These are phyloP conservation scores for Perizoma affinitatum DNA, from an alignment of 2,888 invertebrate species.

Conservation along the genomic window DNA sequence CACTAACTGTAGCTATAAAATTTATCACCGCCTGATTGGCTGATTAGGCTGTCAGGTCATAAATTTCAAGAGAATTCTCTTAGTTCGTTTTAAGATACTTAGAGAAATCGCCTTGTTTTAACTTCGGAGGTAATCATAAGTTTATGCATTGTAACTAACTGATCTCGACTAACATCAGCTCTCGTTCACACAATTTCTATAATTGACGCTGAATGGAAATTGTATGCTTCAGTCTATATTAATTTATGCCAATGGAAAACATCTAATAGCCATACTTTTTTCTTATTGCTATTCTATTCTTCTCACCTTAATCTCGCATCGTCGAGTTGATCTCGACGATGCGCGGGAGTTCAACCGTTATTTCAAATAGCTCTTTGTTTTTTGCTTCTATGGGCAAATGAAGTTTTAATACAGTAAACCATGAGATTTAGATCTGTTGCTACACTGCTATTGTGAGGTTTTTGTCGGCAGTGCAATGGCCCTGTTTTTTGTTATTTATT, in stretches of 20 bases:
- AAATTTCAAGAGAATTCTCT: constrained; percentile 9
- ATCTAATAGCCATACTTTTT: too few species aligned
- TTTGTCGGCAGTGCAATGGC: constrained; percentile 7
- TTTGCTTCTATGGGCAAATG: constrained; percentile 23
- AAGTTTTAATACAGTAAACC: constrained; percentile 7
- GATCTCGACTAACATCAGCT: too few species aligned
- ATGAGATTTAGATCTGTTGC: constrained; percentile 13
- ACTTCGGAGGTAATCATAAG: not conserved
- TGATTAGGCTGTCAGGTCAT: constrained; percentile 9
- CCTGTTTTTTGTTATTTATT: constrained; percentile 1
- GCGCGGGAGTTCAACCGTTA: constrained; percentile 30
- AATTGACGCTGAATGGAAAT: too few species aligned
- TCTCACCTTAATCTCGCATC: constrained; percentile 21
- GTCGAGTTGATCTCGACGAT: constrained; percentile 21
- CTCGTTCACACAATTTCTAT: too few species aligned
- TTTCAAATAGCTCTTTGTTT: constrained; percentile 21
- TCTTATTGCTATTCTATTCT: not conserved
- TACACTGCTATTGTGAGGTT: constrained; percentile 14
- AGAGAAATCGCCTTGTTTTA: constrained; percentile 1
- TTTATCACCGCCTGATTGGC: constrained; percentile 11
- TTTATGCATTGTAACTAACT: too few species aligned
- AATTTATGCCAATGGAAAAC: too few species aligned
- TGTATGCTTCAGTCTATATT: too few species aligned
- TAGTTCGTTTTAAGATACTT: constrained; percentile 6
- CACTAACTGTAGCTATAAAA: constrained; percentile 9